Evolutionary conservation across 2,797 vertebrate genomes (phyloP), one percentile per base, ranked within the genome.

Genomic region (Micromesistius poutassou): DNA sequence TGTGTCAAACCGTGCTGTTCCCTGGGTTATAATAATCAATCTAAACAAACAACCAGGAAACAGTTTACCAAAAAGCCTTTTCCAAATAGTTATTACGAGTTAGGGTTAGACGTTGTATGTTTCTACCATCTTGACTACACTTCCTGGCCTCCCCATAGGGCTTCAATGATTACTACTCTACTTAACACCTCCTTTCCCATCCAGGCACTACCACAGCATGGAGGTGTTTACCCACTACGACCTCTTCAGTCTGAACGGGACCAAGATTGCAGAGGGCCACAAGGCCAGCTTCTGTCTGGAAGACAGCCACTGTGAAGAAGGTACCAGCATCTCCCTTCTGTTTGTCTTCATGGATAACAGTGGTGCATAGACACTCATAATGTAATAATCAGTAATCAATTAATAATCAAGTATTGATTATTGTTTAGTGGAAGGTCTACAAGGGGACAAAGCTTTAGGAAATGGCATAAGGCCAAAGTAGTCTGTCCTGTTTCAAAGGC

Each of bases 261-360:
- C 96, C 74, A 98, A 97, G 86, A 95, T 98, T 79, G 97, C 97
- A 0, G 96, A 99, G 86, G 97, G 97, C 42, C 97, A 99, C 93
- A 99, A 98, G 86, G 97, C 97, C 89, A 98, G 97, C 83, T 99
- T 99, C 94, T 99, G 97, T 82, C 87, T 99, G 87, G 97, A 99
- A 85, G 97, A 99, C 92, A 97, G 94, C 0, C 89, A 96, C 2
- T 99, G 97, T 66, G 95, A 96, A 19, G 94, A 96, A 77, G 97
- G 97, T 98, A 90, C 91, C 94, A 30, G 71, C 33, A 74, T 55
- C 46, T 55, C 19, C 46, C 46, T 50, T 22, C 46, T 22, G 19
- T 50, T 19, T 13, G 40, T 42, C 12, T 42, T 13, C 12, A 14
- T 42, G 40, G 40, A 42, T 42, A 14, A 42, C 9, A 42, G 40